Conservation (phyloP, 2,797 vertebrate genomes). For the Cossypha heuglini region DNA sequence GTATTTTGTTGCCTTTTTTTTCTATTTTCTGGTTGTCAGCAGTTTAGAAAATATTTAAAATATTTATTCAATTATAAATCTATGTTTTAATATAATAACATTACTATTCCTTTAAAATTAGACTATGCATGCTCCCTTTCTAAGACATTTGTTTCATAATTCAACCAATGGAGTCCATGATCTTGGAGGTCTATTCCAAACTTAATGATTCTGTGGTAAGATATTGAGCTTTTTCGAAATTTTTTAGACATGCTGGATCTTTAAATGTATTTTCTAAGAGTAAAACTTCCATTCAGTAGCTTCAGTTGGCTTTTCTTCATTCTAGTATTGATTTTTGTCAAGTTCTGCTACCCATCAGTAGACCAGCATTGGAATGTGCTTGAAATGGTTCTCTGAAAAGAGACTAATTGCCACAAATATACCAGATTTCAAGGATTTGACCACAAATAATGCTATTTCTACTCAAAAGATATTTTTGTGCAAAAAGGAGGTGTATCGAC, state of each 20-base stretch:
- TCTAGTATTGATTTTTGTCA: background rate
- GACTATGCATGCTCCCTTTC: background rate
- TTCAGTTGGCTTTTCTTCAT: background rate
- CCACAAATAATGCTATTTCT: background rate
- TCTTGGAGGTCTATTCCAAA: background rate
- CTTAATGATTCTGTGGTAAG: background rate
- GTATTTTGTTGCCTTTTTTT: background rate
- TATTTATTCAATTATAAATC: background rate
- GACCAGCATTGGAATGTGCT: background rate
- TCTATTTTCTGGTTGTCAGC: background rate
- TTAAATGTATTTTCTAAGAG: background rate
- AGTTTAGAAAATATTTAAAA: background rate
- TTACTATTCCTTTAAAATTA: background rate
- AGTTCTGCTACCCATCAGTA: background rate
- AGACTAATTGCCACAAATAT: background rate
- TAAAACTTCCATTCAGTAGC: background rate
- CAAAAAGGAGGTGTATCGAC: background rate
- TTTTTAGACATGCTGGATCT: background rate
- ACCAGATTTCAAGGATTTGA: background rate
- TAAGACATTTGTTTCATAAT: background rate
- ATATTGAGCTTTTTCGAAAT: background rate
- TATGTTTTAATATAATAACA: background rate
- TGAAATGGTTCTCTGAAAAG: background rate
- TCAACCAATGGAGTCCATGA: background rate
- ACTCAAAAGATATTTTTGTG: background rate